Conservation (phyloP, 2,113 vertebrate genomes). For the Percina caprodes region DNA sequence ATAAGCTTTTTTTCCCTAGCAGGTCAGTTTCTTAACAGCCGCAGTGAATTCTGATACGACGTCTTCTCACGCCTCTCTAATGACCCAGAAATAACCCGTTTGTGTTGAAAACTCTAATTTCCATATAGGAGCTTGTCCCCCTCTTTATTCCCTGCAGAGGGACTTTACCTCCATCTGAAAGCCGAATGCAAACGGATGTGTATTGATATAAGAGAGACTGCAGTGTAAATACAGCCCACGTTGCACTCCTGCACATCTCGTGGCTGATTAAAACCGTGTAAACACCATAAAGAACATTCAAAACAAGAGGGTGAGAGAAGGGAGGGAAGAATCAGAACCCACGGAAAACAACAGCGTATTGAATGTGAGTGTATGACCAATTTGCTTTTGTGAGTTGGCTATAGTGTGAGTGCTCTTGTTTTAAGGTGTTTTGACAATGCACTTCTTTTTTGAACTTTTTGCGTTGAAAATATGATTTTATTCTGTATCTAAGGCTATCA, state of each 20-base stretch:
- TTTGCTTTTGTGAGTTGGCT: slow-evolving; percentile 38
- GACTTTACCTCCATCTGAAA: slow-evolving; percentile 46
- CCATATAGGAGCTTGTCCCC: slow-evolving; percentile 41
- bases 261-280: slow-evolving; percentile 75
- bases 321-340: slow-evolving; percentile 24
- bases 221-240: slow-evolving; percentile 73
- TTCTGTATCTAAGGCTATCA: slow-evolving; percentile 11
- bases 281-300: slow-evolving; percentile 75
- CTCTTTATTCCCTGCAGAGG: slow-evolving; percentile 24
- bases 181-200: slow-evolving; percentile 61
- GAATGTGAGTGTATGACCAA: slow-evolving; percentile 39
- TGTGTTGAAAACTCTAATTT: slow-evolving; percentile 52
- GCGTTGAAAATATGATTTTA: slow-evolving; percentile 8
- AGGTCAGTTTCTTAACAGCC: slow-evolving; percentile 15
- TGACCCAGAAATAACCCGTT: slow-evolving; percentile 53
- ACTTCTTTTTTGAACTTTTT: slow-evolving; percentile 19
- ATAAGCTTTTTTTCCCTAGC: not conserved
- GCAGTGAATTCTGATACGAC: slow-evolving; percentile 35
- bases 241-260: slow-evolving; percentile 61
- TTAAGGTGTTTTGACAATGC: slow-evolving; percentile 20
- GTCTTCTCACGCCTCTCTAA: slow-evolving; percentile 20
- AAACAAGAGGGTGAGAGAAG: slow-evolving; percentile 55
- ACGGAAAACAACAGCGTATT: not conserved
- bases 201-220: slow-evolving; percentile 59
- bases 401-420: not conserved